phyloP scores from a whole-genome alignment of 37 sponge, comb jelly and placozoan species.

The Aphrocallistes beatrix region DNA sequence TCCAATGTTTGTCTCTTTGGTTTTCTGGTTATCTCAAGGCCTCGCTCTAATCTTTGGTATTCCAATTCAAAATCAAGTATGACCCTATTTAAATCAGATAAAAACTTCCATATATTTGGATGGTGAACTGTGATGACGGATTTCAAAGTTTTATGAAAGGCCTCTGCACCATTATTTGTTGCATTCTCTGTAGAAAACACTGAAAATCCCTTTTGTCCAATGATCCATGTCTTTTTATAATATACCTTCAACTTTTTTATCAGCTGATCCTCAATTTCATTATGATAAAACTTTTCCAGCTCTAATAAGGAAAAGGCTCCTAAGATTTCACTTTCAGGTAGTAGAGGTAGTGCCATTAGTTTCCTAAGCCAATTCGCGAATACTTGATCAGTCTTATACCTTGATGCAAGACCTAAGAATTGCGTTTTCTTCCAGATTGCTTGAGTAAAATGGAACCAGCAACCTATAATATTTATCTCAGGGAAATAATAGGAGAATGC shows the following conservation, averaged over 20 bases:
- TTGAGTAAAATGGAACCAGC: neutral
- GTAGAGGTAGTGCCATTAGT: neutral
- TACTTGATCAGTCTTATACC: neutral
- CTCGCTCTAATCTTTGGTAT: conserved; percentile 20
- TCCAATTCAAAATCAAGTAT: conserved; percentile 15
- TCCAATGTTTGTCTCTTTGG: conserved; percentile 1
- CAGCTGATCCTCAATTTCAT: neutral
- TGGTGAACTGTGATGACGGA: neutral
- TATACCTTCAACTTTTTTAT: neutral
- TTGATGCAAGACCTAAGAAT: neutral
- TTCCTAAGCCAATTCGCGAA: neutral
- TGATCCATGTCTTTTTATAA: neutral
- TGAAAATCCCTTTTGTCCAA: neutral
- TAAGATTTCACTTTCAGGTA: neutral
- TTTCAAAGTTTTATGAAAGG: neutral
- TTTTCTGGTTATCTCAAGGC: neutral
- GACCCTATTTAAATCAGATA: conserved; percentile 13
- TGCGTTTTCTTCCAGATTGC: neutral
- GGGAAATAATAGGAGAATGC: neutral
- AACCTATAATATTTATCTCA: neutral
- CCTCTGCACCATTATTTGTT: neutral
- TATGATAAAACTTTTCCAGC: neutral
- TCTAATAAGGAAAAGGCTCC: neutral
- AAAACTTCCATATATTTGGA: neutral
- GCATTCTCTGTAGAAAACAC: neutral